Conservation (phyloP, 2,113 vertebrate genomes). For the Hipposideros armiger region DNA sequence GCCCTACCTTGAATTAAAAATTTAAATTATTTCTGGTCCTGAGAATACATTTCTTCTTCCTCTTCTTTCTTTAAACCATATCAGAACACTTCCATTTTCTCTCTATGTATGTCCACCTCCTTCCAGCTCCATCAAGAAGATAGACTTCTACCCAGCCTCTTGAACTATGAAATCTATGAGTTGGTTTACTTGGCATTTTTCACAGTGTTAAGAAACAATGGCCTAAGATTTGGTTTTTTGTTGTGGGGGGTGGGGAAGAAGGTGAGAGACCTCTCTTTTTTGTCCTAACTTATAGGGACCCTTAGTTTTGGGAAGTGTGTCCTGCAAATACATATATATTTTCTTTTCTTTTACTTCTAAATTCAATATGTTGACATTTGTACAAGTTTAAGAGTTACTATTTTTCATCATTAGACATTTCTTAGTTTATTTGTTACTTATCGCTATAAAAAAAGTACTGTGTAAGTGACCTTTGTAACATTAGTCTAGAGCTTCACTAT, state of each 20-base stretch:
- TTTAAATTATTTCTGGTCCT: not conserved
- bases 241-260: not conserved
- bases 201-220: not conserved
- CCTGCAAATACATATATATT: not conserved
- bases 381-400: slow-evolving; percentile 42
- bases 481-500: slow-evolving; percentile 26
- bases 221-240: not conserved
- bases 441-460: slow-evolving; percentile 50
- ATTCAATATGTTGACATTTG: slow-evolving; percentile 40
- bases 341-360: slow-evolving; percentile 15
- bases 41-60: not conserved
- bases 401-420: slow-evolving; percentile 35
- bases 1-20: not conserved
- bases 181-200: not conserved
- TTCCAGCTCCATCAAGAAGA: not conserved
- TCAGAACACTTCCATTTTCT: not conserved
- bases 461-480: not conserved
- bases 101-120: not conserved
- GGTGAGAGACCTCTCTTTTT: not conserved
- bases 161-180: not conserved
- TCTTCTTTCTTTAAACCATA: slow-evolving; percentile 7
- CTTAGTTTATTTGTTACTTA: slow-evolving; percentile 44
- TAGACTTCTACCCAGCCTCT: not conserved
- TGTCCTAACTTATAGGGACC: not conserved
- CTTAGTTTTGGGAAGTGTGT: not conserved